Evolutionary conservation across 2,797 vertebrate species (phyloP), one percentile per base, ranked within the genome.

Genomic region (Hipposideros larvatus): DNA sequence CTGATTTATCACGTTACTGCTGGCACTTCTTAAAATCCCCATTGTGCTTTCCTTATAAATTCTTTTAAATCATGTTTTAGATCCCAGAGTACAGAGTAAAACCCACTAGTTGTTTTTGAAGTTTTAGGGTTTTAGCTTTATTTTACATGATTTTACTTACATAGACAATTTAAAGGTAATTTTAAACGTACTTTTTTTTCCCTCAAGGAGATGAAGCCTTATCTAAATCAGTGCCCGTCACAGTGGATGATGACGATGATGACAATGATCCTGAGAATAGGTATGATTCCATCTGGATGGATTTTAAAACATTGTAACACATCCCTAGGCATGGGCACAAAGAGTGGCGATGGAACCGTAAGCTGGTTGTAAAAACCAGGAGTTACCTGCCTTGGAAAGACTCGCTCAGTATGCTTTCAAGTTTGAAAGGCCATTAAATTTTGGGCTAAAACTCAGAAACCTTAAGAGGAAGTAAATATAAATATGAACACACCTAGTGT

Each of bases 211-310:
- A 99, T 95, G 99, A 99, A 98, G 98, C 98, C 70, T 99, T 99
- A 66, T 96, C 98, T 98, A 99, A 99, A 98, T 96, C 98, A 89
- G 98, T 98, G 75, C 94, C 97, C 96, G 97, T 98, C 96, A 98
- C 98, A 92, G 87, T 98, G 98, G 99, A 99, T 97, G 99, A 99
- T 96, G 98, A 98, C 18, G 99, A 99, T 28, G 99, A 99, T 53
- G 99, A 99, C 26, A 99, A 99, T 78, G 99, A 99, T 89, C 99
- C 99, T 84, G 99, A 99, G 98, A 99, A 99, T 99, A 99, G 99
- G 99, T 99, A 99, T 98, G 98, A 98, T 99, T 98, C 98, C 98
- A 99, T 99, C 99, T 98, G 51, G 98, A 99, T 95, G 98, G 98
- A 99, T 98, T 96, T 98, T 98, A 98, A 98, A 98, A 98, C 98